Evolutionary conservation across 2,797 vertebrate species (phyloP), one percentile per base, ranked within the genome.

Genomic region (Pipistrellus kuhlii): DNA sequence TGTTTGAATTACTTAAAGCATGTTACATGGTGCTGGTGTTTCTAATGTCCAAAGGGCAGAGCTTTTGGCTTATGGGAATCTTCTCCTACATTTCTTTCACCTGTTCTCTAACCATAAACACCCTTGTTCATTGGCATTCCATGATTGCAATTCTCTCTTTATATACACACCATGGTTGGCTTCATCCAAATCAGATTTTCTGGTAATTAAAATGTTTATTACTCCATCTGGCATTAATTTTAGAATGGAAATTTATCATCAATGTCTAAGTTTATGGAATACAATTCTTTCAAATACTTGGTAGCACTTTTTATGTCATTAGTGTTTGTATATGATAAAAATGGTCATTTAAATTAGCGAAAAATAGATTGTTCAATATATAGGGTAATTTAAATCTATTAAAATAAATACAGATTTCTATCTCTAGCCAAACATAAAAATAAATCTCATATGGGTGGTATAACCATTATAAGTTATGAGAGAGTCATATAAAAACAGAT

Each of bases 171-270:
- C 17, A 41, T 48, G 21, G 15, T 66, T 53, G n/a, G 0, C 48
- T 73, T 94, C 21, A 51, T 64, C 41, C 18, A 78, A 25, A 20
- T 4, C 17, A 78, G 30, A 68, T 73, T 77, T 87, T 77, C 41
- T 62, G 23, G 87, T 76, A 55, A 30, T 20, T 66, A 81, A 92
- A 87, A 77, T 46, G 13, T 72, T 72, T 46, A 59, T 51, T 30
- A 92, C 30, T 77, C 41, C 23, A 94, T 62, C 27, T 72, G 30
- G 35, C 14, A 64, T 59, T 85, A 85, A 76, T 35, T 95, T 88
- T 41, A 83, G 35, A 85, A 66, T 35, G 14, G 6, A 85, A 81
- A 85, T 44, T 82, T n/a, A 13, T 27, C 32, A 6, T 53, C 30
- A 78, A 78, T 83, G 7, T 86, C 13, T 64, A 90, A 76, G 44